These are phyloP conservation scores for Labeo catla DNA, from an alignment of 2,113 vertebrate species.

Conservation along the genomic window DNA sequence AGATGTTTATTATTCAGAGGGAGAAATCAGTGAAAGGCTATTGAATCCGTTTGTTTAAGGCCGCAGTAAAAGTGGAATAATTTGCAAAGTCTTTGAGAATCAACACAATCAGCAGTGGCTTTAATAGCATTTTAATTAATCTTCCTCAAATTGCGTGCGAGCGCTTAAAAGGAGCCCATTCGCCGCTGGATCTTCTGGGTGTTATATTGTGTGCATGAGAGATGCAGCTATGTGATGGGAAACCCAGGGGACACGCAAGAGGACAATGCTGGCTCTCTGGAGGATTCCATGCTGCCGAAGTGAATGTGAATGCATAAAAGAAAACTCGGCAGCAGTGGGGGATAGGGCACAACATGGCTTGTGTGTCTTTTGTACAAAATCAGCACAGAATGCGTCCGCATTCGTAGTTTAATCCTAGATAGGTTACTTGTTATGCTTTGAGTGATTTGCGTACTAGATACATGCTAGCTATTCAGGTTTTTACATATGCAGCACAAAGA, in stretches of 20 bases:
- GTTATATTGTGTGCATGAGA: conserved; percentile 70
- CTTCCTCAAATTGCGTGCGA: conserved; percentile 71
- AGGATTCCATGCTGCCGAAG: conserved; percentile 79
- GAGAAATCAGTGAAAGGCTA: conserved; percentile 70
- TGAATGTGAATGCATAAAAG: conserved; percentile 80
- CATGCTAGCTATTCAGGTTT: not conserved
- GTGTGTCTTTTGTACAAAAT: conserved; percentile 67
- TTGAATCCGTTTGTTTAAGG: conserved; percentile 70
- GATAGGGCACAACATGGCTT: conserved; percentile 63
- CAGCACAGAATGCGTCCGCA: conserved; percentile 57
- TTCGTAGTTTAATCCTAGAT: conserved; percentile 58
- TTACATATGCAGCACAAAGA: not conserved
- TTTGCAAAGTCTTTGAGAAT: conserved; percentile 70
- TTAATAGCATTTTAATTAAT: conserved; percentile 76
- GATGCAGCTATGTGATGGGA: conserved; percentile 73
- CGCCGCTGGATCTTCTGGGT: conserved; percentile 62
- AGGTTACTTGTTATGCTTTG: conserved; percentile 8
- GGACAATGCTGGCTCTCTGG: conserved; percentile 79
- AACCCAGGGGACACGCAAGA: conserved; percentile 76
- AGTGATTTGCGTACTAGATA: not conserved
- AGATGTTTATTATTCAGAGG: conserved; percentile 72
- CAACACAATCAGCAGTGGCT: conserved; percentile 64
- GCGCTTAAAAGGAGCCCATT: conserved; percentile 64
- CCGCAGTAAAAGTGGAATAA: conserved; percentile 60
- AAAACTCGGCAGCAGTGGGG: conserved; percentile 59